A percentile compares a stretch with the other conserved stretches of the same genome.
These are phyloP conservation scores for Panagrolaimus sp. DNA, from an alignment of 1,140 invertebrate genomes.

Conservation along the genomic window DNA sequence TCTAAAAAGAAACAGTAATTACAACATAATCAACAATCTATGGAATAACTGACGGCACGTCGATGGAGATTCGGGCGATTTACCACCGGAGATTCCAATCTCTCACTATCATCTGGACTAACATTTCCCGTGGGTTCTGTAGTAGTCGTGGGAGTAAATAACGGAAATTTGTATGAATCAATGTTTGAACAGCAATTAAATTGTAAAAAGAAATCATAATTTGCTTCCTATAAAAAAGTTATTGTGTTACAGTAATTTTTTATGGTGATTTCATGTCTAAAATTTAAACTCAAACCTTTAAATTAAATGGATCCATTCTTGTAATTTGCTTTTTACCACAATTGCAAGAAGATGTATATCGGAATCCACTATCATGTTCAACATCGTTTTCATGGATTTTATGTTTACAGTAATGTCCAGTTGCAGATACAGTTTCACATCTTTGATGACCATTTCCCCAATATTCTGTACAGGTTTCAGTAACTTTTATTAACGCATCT, in stretches of 20 bases:
- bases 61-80: not conserved
- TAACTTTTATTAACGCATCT: not conserved
- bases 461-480: not conserved
- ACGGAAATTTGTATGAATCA: not conserved
- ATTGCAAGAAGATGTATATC: not conserved
- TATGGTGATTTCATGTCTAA: not conserved
- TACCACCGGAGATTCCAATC: not conserved
- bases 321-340: not conserved
- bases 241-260: no score
- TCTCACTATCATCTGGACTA: no score
- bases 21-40: no score
- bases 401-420: not conserved
- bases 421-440: conserved; percentile 1
- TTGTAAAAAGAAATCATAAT: conserved; percentile 6
- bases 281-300: not conserved
- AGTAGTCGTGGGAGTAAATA: not conserved
- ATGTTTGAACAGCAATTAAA: not conserved
- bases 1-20: not conserved
- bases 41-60: no score
- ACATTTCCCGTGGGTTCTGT: no score
- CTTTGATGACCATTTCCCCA: conserved; percentile 5
- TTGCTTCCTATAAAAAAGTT: not conserved
- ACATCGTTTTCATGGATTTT: not conserved
- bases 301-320: conserved; percentile 5
- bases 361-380: not conserved